Evolutionary conservation across 35 echinoderm and acorn worm genomes (phyloP).

Genomic region (Hemicentrotus pulcherrimus): DNA sequence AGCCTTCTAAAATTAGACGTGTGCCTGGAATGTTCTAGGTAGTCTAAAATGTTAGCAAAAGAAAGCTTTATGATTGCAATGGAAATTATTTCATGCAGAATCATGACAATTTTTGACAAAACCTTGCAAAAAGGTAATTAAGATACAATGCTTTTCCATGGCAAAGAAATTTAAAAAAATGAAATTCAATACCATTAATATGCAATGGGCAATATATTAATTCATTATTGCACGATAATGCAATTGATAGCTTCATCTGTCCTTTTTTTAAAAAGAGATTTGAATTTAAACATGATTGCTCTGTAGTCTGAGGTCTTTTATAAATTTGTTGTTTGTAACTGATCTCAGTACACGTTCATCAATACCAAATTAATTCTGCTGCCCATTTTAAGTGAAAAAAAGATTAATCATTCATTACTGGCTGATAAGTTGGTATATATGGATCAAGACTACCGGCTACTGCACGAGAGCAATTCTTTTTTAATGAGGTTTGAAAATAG

Average conservation of each 20-base stretch:
- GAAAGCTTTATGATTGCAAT: no score
- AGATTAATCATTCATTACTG: not conserved
- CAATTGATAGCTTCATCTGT: not conserved
- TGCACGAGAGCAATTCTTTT: not conserved
- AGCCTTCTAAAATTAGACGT: not conserved
- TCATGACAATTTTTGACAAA: no score
- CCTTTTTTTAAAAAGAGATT: not conserved
- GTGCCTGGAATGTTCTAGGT: no score
- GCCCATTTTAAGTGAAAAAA: not conserved
- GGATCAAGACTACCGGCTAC: not conserved
- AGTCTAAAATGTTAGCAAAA: no score
- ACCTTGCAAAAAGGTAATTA: no score
- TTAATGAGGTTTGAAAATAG: constrained; percentile 14
- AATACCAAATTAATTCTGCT: not conserved
- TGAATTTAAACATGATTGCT: not conserved
- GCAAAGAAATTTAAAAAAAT: no score
- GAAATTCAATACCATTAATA: no score
- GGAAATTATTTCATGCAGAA: no score
- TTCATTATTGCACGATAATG: not conserved
- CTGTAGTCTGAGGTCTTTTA: not conserved
- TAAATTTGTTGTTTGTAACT: not conserved
- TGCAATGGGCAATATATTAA: no score
- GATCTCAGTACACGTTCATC: not conserved
- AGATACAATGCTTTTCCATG: no score
- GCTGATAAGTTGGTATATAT: not conserved